These are phyloP conservation scores for Metellina segmentata DNA, from an alignment of 2,888 invertebrate genomes.

Conservation along the genomic window DNA sequence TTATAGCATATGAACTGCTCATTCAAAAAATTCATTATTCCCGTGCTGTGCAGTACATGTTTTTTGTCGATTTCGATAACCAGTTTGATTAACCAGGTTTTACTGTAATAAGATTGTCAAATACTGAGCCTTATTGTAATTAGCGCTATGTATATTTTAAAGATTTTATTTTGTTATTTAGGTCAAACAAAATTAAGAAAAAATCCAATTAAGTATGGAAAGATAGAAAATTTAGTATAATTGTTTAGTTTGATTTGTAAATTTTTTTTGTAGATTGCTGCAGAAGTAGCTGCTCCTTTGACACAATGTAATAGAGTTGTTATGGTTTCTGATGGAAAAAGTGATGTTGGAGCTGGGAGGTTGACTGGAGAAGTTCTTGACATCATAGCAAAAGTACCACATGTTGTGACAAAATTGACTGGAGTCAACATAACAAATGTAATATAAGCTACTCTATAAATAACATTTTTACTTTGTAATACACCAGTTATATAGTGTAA, in stretches of 20 bases:
- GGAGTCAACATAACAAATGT: slow-evolving; percentile 90
- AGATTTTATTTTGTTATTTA: no score
- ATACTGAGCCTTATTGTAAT: no score
- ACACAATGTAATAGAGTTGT: slow-evolving; percentile 96
- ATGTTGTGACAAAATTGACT: slow-evolving; percentile 93
- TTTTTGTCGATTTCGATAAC: no score
- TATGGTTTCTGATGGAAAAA: slow-evolving; percentile 93
- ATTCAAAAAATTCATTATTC: no score
- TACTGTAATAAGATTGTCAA: no score
- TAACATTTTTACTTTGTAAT: not conserved
- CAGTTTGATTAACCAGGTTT: no score
- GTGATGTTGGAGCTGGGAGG: slow-evolving; percentile 95
- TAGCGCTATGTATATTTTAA: not conserved
- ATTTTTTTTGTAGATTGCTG: slow-evolving; percentile 87
- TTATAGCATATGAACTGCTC: no score
- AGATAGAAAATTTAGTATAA: not conserved
- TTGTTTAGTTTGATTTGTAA: not conserved
- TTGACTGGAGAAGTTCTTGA: slow-evolving; percentile 94
- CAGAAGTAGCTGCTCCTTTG: slow-evolving; percentile 96
- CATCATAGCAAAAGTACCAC: slow-evolving; percentile 95
- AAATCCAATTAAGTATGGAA: not conserved
- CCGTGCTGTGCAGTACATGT: no score
- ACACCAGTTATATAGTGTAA: not conserved
- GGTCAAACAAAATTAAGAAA: no score
- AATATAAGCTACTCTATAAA: slow-evolving; percentile 20